Base-by-base conservation (phyloP, 2,797 vertebrate species). In the Euthynnus affinis region DNA sequence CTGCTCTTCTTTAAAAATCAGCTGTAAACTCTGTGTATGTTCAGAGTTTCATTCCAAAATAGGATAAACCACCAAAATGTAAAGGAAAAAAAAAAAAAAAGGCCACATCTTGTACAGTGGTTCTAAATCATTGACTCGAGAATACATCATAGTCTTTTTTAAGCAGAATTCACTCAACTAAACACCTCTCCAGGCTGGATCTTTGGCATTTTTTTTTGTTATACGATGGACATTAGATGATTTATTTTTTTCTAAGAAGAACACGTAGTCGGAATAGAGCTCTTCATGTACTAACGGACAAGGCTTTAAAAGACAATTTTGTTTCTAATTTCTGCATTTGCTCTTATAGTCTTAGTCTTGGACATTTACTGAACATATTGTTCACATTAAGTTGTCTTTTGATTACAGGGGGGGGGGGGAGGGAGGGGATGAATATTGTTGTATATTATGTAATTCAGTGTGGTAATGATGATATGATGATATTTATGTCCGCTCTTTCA, bases 301-400 rank as follows among this genome's bases (percentile, higher is more conserved):
- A 83, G 64, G 78, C 82, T 89, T 88, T 74, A 78, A 86, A 90
- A 73, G 34, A 69, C 52, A 59, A 52, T 58, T 66, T 67, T 77
- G 23, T 88, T 10, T 87, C 81, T 87, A 8, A 27, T 71, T 80
- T 82, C 71, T 78, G 49, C 75, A 66, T 89, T 85, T 86, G 74
- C 67, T 89, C 76, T 82, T 73, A 63, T 72, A 37, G 74, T 79
- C 86, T 37, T 89, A 76, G 88, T 87, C 86, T 83, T 64, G 79
- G 89, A 92, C 89, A 82, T 92, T 91, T 94, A 93, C 87, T 89
- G 93, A 94, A 88, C 92, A 93, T 92, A 92, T 94, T 95, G 93
- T 94, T 94, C 91, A 79, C 79, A 88, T 92, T 89, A 88, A 73
- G 73, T 89, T 87, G 83, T 85, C 86, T 85, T 89, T 86, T 88